phyloP scores from a whole-genome alignment of 2,888 invertebrate species.

The Eumerus sabulonum region DNA sequence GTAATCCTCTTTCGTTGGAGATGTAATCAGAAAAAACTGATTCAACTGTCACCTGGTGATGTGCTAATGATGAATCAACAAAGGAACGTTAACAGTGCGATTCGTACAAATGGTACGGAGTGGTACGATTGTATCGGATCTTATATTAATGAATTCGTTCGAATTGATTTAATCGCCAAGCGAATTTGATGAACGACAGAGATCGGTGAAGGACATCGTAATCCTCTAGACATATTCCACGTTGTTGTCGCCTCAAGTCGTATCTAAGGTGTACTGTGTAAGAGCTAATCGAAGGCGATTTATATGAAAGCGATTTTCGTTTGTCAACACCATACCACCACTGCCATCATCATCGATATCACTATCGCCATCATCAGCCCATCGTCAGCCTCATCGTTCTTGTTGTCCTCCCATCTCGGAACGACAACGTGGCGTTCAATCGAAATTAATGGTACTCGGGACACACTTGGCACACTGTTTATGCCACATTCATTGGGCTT shows the following conservation, averaged over 20 bases:
- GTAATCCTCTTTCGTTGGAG: too few relatives aligned
- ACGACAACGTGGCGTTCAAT: constrained; percentile 44
- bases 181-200: neutral
- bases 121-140: constrained; percentile 28
- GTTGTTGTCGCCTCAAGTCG: neutral
- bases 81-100: constrained; percentile 30
- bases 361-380: neutral
- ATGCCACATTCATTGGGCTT: constrained; percentile 57
- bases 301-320: constrained; percentile 56
- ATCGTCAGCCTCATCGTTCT: constrained; percentile 1
- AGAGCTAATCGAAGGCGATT: constrained; percentile 64
- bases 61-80: constrained; percentile 41
- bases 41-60: constrained; percentile 1
- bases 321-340: neutral
- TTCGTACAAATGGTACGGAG: too few relatives aligned
- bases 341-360: neutral
- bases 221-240: constrained; percentile 16
- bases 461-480: constrained; percentile 58
- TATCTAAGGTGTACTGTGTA: constrained; percentile 32
- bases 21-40: too few relatives aligned
- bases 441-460: constrained; percentile 55
- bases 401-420: neutral
- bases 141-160: constrained; percentile 62
- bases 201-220: constrained; percentile 17
- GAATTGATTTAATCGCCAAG: constrained; percentile 60